Evolutionary conservation across 2,888 invertebrate species (phyloP).

Genomic region (Ferrisia virgata): DNA sequence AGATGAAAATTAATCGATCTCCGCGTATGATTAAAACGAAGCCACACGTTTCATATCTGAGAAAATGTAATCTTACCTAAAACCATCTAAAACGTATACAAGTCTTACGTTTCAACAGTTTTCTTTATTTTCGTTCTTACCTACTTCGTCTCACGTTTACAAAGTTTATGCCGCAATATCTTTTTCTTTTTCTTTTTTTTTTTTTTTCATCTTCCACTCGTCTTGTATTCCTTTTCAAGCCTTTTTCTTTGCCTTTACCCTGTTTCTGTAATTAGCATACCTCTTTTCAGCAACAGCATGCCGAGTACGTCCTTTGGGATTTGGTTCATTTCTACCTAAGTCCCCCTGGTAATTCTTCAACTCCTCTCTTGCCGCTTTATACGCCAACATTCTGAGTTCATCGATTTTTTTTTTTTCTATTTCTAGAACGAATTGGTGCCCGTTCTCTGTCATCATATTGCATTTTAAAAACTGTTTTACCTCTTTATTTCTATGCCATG

Average conservation of each 20-base stretch:
- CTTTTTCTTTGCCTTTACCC: slow-evolving; percentile 34
- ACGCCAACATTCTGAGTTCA: slow-evolving; percentile 37
- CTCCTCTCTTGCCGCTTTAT: background rate
- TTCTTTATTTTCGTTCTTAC: slow-evolving; percentile 7
- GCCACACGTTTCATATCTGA: background rate
- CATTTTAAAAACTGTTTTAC: slow-evolving; percentile 12
- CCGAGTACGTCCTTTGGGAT: slow-evolving; percentile 41
- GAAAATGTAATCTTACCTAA: slow-evolving; percentile 33
- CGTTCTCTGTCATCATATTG: slow-evolving; percentile 10
- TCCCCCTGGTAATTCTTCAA: slow-evolving; percentile 42
- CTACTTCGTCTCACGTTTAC: background rate
- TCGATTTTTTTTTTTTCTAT: slow-evolving; percentile 40
- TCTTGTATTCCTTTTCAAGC: slow-evolving; percentile 32
- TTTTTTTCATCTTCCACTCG: slow-evolving; percentile 13
- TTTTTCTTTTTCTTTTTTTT: slow-evolving; percentile 34
- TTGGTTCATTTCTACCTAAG: slow-evolving; percentile 41
- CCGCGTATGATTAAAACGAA: background rate
- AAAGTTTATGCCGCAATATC: slow-evolving; percentile 27
- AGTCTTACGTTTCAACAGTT: slow-evolving; percentile 30
- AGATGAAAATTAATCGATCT: slow-evolving; percentile 29
- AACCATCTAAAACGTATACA: background rate
- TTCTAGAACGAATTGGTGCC: background rate
- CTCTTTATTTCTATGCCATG: background rate
- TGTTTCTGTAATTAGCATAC: slow-evolving; percentile 38
- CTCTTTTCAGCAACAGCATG: slow-evolving; percentile 44